These are phyloP conservation scores for Pygoscelis antarcticus DNA, from an alignment of 2,113 vertebrate genomes.

Conservation along the genomic window DNA sequence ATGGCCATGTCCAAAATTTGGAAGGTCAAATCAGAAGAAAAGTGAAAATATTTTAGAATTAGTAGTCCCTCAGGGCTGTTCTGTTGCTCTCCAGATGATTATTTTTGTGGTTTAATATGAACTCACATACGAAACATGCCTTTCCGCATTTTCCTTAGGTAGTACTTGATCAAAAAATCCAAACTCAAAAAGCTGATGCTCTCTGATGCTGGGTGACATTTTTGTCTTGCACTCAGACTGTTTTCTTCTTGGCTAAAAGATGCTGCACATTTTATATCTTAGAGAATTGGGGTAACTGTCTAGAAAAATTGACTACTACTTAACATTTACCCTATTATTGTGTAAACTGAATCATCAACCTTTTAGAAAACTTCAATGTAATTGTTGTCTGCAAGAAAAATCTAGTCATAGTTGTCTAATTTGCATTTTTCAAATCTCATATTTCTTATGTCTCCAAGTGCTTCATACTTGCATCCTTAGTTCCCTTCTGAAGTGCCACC, in stretches of 20 bases:
- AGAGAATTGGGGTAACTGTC: not conserved
- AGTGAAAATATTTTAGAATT: not conserved
- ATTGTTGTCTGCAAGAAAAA: not conserved
- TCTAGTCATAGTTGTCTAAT: not conserved
- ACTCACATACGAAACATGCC: not conserved
- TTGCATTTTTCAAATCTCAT: not conserved
- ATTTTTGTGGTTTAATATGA: not conserved
- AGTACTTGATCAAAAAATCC: not conserved
- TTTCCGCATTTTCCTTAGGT: not conserved
- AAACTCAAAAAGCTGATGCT: not conserved
- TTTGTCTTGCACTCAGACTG: not conserved
- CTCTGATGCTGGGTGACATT: not conserved
- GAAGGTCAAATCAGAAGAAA: not conserved
- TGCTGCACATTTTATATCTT: not conserved
- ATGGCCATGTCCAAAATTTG: not conserved
- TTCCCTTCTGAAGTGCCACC: not conserved
- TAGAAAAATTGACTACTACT: not conserved
- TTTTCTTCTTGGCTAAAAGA: not conserved
- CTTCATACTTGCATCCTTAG: not conserved
- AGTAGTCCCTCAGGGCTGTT: not conserved
- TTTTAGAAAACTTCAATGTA: not conserved
- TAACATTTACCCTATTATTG: not conserved
- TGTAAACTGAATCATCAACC: not conserved
- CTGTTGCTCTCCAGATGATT: not conserved
- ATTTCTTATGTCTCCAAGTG: not conserved